phyloP scores from a whole-genome alignment of 2,797 vertebrate genomes.

The Gymnocypris eckloni region DNA sequence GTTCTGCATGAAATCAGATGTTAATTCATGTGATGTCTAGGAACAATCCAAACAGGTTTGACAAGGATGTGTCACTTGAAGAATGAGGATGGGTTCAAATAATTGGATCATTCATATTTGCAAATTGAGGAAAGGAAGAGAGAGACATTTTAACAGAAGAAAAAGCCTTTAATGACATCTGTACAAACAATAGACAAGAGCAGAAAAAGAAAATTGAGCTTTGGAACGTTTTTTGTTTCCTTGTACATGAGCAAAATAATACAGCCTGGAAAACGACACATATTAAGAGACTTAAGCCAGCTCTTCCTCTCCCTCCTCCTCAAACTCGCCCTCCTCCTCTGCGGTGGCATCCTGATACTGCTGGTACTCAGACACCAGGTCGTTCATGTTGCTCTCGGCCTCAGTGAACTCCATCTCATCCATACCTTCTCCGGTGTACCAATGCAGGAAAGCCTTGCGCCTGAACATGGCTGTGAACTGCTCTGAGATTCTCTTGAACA shows the following conservation, averaged over 20 bases:
- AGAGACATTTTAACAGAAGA: slow-evolving; percentile 9
- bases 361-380: slow-evolving; percentile 86
- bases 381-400: slow-evolving; percentile 87
- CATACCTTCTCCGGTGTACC: slow-evolving; percentile 87
- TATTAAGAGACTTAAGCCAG: slow-evolving; percentile 70
- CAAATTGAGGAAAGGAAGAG: slow-evolving; percentile 1
- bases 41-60: slow-evolving; percentile 4
- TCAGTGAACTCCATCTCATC: slow-evolving; percentile 87
- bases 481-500: slow-evolving; percentile 88
- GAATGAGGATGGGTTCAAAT: neutral
- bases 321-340: slow-evolving; percentile 82
- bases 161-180: slow-evolving; percentile 66
- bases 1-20: neutral
- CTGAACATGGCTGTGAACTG: slow-evolving; percentile 91
- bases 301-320: slow-evolving; percentile 80
- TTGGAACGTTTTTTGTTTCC: slow-evolving; percentile 48
- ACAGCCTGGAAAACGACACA: slow-evolving; percentile 61
- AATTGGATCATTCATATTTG: neutral
- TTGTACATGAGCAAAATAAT: slow-evolving; percentile 59
- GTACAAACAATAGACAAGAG: slow-evolving; percentile 66
- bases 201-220: slow-evolving; percentile 44
- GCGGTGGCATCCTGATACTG: slow-evolving; percentile 86
- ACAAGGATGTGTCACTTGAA: slow-evolving; percentile 4
- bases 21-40: neutral
- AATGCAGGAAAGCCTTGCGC: slow-evolving; percentile 85